Evolutionary conservation across 2,888 invertebrate genomes (phyloP), one percentile per base, ranked within the genome.

Genomic region (Lapara coniferarum): DNA sequence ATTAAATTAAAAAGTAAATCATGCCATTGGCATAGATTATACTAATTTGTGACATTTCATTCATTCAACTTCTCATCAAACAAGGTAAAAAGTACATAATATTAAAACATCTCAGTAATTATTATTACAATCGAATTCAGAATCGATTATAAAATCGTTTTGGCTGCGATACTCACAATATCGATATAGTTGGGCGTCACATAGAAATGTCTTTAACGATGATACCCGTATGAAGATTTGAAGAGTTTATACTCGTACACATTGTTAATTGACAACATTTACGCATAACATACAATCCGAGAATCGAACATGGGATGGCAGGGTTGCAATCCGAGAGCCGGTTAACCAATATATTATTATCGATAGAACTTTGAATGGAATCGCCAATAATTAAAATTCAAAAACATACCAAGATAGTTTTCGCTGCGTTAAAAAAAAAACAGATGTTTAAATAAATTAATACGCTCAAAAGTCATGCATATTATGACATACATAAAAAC

Each of bases 181-280:
- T 19, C 44, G 16, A 46, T 19, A 44, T 14, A 6, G 63, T 8
- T 19, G 46, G 16, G 46, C 10, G 10, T 10, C 59, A 59, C 16
- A 13, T 6, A 16, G 12, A 63, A 19, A 19, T 49, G 63, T 63
- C 63, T 63, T 63, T 63, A 49, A 16, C 46, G 7, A 16, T 44
- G 4, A 63, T 63, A 63, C 63, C 63, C 63, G 63, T 63, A 49
- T 49, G 46, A 63, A 49, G 49, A 13, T 46, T 12, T 49, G 30
- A 30, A 46, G 44, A 16, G 16, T n/a, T 8, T 44, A 44, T 46
- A 59, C 19, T 19, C 63, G 49, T 46, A 59, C n/a, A 66, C 69
- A 56, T 44, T 12, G 16, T 25, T 63, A 63, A 63, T 63, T 63
- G 63, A 63, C 63, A 49, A 63, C 13, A 59, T 49, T 49, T 63